Percentiles rank a stretch among this genome's conserved stretches.
phyloP scores from a whole-genome alignment of 2,888 invertebrate species.

The Aphidoletes aphidimyza region DNA sequence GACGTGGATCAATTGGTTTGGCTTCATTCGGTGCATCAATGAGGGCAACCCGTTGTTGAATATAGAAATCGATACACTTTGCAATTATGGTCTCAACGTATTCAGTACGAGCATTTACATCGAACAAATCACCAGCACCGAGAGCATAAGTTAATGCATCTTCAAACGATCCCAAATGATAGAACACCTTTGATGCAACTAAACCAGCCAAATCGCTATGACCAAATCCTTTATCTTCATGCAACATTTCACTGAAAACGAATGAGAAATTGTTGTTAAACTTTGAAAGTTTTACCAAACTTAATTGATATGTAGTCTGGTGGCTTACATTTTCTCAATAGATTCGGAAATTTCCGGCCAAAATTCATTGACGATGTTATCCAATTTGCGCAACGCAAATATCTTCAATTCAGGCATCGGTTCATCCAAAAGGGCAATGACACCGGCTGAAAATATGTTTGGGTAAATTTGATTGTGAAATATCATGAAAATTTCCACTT shows the following conservation, averaged over 20 bases:
- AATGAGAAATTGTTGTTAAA: conserved; percentile 57
- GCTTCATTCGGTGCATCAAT: conserved; percentile 75
- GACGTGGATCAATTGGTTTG: conserved; percentile 79
- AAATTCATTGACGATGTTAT: conserved; percentile 95
- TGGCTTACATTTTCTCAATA: conserved; percentile 90
- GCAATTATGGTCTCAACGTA: conserved; percentile 98
- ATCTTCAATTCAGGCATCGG: conserved; percentile 92
- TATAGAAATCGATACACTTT: conserved; percentile 97
- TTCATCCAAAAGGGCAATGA: conserved; percentile 95
- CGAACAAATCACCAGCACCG: conserved; percentile 93
- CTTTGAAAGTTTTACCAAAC: background rate
- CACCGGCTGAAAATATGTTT: conserved; percentile 75
- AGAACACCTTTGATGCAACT: conserved; percentile 98
- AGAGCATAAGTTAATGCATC: conserved; percentile 97
- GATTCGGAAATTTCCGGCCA: conserved; percentile 99
- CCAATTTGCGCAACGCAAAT: conserved; percentile 91
- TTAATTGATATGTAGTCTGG: too few relatives aligned
- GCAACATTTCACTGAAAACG: conserved; percentile 82
- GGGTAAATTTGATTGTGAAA: conserved; percentile 52
- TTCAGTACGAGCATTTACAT: conserved; percentile 92
- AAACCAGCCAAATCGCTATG: conserved; percentile 94
- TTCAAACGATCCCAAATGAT: conserved; percentile 96
- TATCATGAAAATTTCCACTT: conserved; percentile 48
- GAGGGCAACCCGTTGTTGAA: conserved; percentile 82
- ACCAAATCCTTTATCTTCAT: conserved; percentile 89